Evolutionary conservation across 2,888 invertebrate genomes (phyloP), one percentile per base, ranked within the genome.

Genomic region (Drosophila mayaguana): DNA sequence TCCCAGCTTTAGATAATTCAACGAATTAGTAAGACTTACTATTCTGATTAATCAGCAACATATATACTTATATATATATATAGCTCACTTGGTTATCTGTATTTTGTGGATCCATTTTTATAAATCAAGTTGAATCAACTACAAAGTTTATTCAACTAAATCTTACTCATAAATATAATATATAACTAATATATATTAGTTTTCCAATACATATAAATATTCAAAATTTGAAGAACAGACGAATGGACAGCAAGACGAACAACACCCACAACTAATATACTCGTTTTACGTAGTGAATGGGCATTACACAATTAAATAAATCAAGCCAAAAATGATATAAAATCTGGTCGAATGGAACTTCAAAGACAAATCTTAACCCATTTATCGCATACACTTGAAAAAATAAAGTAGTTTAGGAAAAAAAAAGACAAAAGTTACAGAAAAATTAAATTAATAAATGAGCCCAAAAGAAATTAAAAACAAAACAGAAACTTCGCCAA

Each of bases 401-500:
- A 48, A 46, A 8, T 7, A 8, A n/a, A 28, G 25, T 25, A 11
- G 4, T 28, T 48, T 28, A n/a, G 11, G 28, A 48, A 36, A 22
- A 16, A 12, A 14, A 14, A 14, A 28, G 8, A 28, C 9, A 28
- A 25, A 12, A 54, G 38, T 34, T 12, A 18, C 25, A 60, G 38
- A 53, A 75, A 46, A 80, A 72, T 77, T 28, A 34, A 84, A 68
- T 78, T 72, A 83, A 69, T 43, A 82, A 80, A 75, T 62, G 62
- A 48, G 48, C 54, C 62, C 64, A 69, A 51, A 62, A 54, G 48
- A 42, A 51, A 62, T 18, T 40, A 42, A 59, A 54, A 55, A 42
- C 22, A 53, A 46, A 2, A 68, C 45, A 64, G 46, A 78, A 70
- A 63, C 80, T 73, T 89, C 78, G 85, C 86, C 89, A 86, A 86